Evolutionary conservation across 2,113 vertebrate species (phyloP), one percentile per base, ranked within the genome.

Genomic region (Calidris pugnax): DNA sequence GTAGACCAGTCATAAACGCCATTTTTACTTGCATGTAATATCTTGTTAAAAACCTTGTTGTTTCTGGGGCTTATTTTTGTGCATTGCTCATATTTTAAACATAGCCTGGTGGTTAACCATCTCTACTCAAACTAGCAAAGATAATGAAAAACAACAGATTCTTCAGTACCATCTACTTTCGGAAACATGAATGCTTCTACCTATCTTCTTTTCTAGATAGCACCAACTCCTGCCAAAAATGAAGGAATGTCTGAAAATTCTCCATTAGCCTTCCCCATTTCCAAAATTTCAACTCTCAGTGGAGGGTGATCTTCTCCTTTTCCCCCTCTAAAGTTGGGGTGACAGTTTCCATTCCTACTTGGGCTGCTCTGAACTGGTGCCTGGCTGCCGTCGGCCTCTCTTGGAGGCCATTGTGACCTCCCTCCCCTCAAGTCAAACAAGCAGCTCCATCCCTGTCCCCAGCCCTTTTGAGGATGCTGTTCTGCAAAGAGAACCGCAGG

Each of bases 381-480:
- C 50, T 35, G 41, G 37, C 37, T 91, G 24, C 1, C 4, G 12
- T 21, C 3, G 2, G 33, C 3, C 5, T 14, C 56, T 32, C 24
- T 66, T 2, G 1, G 1, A 75, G 22, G 14, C 37, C 1, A 1
- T 9, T 39, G 16, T 30, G 14, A 66, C 19, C 30, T 62, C 21
- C 17, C 41, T 86, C 62, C 30, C 14, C 12, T 27, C 4, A 57
- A 45, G 62, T 9, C 9, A 5, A 88, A 22, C 0, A 1, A 1
- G 2, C 0, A 0, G 23, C 59, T 51, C 23, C 50, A 51, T 56
- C 55, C 27, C 50, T 11, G 6, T 28, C 48, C n/a, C n/a, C 35
- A 53, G 30, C 10, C 33, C 39, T 77, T 37, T 27, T 41, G 78
- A 48, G 22, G 60, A 74, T n/a, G 64, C 19, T 0, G 2, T 26